Percentiles rank a stretch among this genome's conserved stretches.
Evolutionary conservation across 1,140 invertebrate genomes (phyloP).

Genomic region (Drosophila nebulosa): DNA sequence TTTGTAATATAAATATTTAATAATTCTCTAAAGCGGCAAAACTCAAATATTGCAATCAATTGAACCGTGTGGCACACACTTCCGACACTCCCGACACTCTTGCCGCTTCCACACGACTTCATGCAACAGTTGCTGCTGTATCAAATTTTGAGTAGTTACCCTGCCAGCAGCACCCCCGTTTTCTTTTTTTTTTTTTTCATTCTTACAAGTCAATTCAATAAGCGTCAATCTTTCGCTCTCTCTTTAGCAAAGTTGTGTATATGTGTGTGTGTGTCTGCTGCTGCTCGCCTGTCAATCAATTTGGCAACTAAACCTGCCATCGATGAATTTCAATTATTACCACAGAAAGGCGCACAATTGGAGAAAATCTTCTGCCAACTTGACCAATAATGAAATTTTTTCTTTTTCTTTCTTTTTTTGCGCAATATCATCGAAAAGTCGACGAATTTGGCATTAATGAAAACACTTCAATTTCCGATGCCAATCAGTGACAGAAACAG

Average conservation of each 20-base stretch:
- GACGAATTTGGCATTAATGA: constrained; percentile 67
- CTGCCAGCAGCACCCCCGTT: neutral
- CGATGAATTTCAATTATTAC: constrained; percentile 71
- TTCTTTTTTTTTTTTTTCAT: neutral
- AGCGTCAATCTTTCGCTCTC: constrained; percentile 55
- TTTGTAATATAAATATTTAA: neutral
- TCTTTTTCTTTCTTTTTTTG: neutral
- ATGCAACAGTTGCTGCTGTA: constrained; percentile 42
- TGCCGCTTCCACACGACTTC: constrained; percentile 35
- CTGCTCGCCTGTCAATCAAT: constrained; percentile 60
- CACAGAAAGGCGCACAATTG: constrained; percentile 15
- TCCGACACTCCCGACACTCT: neutral
- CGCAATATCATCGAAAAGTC: constrained; percentile 29
- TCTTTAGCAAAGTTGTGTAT: constrained; percentile 7
- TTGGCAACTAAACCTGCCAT: constrained; percentile 50
- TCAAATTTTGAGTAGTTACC: constrained; percentile 1
- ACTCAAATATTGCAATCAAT: neutral
- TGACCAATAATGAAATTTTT: constrained; percentile 53
- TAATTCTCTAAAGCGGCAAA: neutral
- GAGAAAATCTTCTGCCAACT: constrained; percentile 24
- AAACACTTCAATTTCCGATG: constrained; percentile 76
- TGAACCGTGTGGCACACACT: neutral
- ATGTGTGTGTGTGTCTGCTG: too few relatives aligned
- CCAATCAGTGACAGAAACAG: constrained; percentile 46
- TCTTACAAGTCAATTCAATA: constrained; percentile 66